phyloP scores from a whole-genome alignment of 2,888 invertebrate genomes.

The Eupithecia pulchellata region DNA sequence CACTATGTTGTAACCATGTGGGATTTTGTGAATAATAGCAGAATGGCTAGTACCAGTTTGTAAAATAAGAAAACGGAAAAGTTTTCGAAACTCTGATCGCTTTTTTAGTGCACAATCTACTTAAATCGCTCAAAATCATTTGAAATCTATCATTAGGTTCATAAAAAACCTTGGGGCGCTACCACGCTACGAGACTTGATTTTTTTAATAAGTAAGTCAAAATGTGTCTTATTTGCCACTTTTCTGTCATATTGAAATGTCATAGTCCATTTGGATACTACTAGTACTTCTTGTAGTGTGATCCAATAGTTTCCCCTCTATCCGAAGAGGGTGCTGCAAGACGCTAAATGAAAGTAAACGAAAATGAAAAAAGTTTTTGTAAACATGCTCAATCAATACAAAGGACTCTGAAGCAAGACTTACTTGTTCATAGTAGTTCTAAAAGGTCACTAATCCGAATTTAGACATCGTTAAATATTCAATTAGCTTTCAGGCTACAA shows the following conservation, averaged over 20 bases:
- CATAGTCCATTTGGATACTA: too few relatives aligned
- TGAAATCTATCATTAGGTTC: background rate
- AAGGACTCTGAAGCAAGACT: background rate
- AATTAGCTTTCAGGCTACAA: background rate
- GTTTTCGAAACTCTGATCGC: background rate
- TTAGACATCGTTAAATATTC: background rate
- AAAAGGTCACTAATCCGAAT: background rate
- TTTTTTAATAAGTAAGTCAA: too few relatives aligned
- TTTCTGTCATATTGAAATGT: too few relatives aligned
- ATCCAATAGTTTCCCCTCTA: too few relatives aligned
- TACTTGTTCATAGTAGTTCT: background rate
- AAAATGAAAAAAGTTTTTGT: background rate
- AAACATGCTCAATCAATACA: background rate
- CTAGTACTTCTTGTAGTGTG: too few relatives aligned
- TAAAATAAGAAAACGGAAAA: background rate
- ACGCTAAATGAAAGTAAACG: too few relatives aligned
- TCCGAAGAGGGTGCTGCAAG: too few relatives aligned
- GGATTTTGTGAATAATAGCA: background rate
- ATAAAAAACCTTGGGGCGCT: background rate
- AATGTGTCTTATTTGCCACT: too few relatives aligned
- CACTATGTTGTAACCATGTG: conserved; percentile 20
- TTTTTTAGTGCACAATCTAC: background rate
- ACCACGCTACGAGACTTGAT: too few relatives aligned
- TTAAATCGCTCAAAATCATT: background rate
- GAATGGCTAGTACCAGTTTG: background rate